phyloP scores from a whole-genome alignment of 2,888 invertebrate species.

The Uloborus plumipes region DNA sequence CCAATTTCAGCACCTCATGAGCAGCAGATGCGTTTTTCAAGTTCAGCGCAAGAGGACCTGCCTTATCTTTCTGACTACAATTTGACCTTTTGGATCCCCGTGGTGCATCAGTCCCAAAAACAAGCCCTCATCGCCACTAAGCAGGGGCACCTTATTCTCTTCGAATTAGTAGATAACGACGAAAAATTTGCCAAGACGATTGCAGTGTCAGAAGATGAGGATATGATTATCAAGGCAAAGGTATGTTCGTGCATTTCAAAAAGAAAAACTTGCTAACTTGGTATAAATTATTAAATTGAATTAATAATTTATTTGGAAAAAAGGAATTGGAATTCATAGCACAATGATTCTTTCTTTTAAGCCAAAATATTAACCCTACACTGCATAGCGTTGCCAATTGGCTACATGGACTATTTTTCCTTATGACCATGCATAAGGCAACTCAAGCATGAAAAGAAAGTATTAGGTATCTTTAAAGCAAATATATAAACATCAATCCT shows the following conservation, averaged over 20 bases:
- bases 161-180: conserved; percentile 14
- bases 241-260: conserved; percentile 7
- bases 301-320: too few relatives aligned
- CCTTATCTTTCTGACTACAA: conserved; percentile 37
- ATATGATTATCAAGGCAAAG: conserved; percentile 35
- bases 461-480: too few relatives aligned
- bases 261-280: not conserved
- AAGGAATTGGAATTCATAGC: too few relatives aligned
- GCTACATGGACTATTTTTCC: too few relatives aligned
- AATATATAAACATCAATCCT: too few relatives aligned
- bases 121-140: conserved; percentile 39
- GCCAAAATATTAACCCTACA: too few relatives aligned
- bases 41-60: conserved; percentile 5
- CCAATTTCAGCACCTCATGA: conserved; percentile 5
- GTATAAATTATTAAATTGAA: not conserved
- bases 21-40: conserved; percentile 26
- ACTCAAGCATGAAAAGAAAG: too few relatives aligned
- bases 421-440: too few relatives aligned
- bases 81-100: conserved; percentile 45
- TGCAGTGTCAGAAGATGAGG: conserved; percentile 5
- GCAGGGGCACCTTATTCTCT: conserved; percentile 27
- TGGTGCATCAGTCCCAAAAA: not conserved
- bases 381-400: too few relatives aligned
- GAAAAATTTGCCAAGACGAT: conserved; percentile 18
- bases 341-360: not conserved